Conservation (phyloP, 1,140 invertebrate species). For the Cydia pomonella region DNA sequence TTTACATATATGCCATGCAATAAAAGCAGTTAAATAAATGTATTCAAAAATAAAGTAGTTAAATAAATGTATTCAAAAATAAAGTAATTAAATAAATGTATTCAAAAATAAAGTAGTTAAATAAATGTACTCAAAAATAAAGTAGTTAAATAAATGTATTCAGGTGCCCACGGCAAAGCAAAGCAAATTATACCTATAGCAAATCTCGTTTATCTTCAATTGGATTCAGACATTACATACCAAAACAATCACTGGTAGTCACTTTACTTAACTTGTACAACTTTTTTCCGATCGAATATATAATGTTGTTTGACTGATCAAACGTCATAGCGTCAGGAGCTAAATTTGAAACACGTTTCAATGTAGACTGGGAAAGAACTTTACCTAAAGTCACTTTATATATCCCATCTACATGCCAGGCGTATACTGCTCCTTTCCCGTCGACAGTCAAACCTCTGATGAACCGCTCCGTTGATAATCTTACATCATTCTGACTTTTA, state of each 20-base stretch:
- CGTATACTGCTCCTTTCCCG: constrained; percentile 56
- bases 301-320: constrained; percentile 67
- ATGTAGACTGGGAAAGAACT: constrained; percentile 49
- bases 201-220: too few species aligned
- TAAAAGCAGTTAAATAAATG: too few species aligned
- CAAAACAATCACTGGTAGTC: constrained; percentile 36
- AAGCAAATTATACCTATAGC: too few species aligned
- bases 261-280: constrained; percentile 54
- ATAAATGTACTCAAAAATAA: too few species aligned
- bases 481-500: constrained; percentile 36
- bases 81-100: too few species aligned
- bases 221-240: neutral
- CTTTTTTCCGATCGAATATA: constrained; percentile 57
- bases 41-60: too few species aligned
- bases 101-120: too few species aligned
- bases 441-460: constrained; percentile 66
- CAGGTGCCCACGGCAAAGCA: too few species aligned
- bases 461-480: constrained; percentile 60
- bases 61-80: too few species aligned
- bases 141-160: too few species aligned
- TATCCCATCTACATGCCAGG: constrained; percentile 71
- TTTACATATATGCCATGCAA: too few species aligned
- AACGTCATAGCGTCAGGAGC: constrained; percentile 62
- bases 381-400: constrained; percentile 59
- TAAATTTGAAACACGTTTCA: constrained; percentile 55